Conservation (phyloP, 64 coral and sea anemone species). For the Orbicella faveolata region DNA sequence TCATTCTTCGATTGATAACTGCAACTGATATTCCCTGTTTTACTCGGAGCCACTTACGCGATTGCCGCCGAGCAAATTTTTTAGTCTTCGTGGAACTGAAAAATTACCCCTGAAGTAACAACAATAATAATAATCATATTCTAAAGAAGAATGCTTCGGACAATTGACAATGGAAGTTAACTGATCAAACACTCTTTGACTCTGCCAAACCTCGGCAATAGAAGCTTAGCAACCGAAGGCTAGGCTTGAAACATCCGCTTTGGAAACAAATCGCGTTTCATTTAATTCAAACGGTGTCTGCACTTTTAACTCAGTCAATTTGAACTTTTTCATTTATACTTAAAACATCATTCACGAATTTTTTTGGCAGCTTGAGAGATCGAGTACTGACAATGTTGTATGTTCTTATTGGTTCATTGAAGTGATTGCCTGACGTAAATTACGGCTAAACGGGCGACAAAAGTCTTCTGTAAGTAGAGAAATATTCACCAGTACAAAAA, state of each 20-base stretch:
- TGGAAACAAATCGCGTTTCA: neutral
- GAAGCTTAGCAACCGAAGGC: neutral
- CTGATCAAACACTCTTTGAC: neutral
- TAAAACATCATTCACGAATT: neutral
- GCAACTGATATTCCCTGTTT: neutral
- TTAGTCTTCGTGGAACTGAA: neutral
- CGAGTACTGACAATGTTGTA: neutral
- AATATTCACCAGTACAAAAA: too few species aligned
- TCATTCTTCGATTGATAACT: neutral
- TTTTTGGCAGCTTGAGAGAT: neutral
- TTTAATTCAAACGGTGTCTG: neutral
- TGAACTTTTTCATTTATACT: neutral
- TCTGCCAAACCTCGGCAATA: neutral
- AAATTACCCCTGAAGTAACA: neutral
- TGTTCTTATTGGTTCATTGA: neutral
- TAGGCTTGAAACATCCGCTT: slow-evolving; percentile 7
- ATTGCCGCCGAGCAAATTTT: neutral
- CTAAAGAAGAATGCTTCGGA: neutral
- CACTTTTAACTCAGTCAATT: neutral
- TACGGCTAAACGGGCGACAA: neutral
- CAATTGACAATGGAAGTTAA: neutral
- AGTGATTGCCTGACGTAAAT: neutral
- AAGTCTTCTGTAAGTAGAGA: too few species aligned
- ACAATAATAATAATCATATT: neutral
- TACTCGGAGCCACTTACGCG: neutral